phyloP scores from a whole-genome alignment of 2,797 vertebrate species.

The Danio tinwini region DNA sequence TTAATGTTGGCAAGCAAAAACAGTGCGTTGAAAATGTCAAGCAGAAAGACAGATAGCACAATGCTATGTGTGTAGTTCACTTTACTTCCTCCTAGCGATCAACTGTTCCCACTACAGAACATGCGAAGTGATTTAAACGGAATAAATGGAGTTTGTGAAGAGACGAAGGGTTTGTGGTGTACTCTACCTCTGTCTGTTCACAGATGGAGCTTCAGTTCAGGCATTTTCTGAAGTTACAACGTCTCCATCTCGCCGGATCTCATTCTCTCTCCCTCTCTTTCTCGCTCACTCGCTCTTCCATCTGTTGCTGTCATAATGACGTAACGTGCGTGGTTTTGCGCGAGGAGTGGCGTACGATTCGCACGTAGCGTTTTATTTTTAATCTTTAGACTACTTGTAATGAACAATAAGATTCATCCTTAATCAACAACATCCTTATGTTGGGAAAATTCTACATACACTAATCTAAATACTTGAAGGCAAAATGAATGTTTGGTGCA shows the following conservation, averaged over 20 bases:
- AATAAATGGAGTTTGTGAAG: background rate
- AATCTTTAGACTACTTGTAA: too few relatives aligned
- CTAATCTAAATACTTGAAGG: too few relatives aligned
- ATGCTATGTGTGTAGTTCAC: slow-evolving; percentile 26
- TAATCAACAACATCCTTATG: too few relatives aligned
- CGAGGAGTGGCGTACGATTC: slow-evolving; percentile 1
- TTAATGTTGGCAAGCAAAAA: background rate
- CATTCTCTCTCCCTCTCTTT: background rate
- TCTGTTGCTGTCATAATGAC: slow-evolving; percentile 59
- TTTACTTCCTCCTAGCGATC: slow-evolving; percentile 39
- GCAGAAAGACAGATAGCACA: slow-evolving; percentile 12
- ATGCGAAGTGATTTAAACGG: background rate
- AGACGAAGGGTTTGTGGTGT: background rate
- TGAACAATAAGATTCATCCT: too few relatives aligned
- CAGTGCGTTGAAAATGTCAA: background rate
- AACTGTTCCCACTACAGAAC: background rate
- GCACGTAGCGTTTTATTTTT: background rate
- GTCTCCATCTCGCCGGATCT: slow-evolving; percentile 15
- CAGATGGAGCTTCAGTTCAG: slow-evolving; percentile 21
- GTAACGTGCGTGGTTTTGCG: slow-evolving; percentile 11
- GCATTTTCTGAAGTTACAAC: slow-evolving; percentile 43
- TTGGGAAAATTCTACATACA: too few relatives aligned
- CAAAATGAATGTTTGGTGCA: too few relatives aligned
- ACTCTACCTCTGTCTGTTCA: slow-evolving; percentile 23
- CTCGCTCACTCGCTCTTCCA: slow-evolving; percentile 5